Conservation (phyloP, 2,888 invertebrate species). For the Limnephilus marmoratus region DNA sequence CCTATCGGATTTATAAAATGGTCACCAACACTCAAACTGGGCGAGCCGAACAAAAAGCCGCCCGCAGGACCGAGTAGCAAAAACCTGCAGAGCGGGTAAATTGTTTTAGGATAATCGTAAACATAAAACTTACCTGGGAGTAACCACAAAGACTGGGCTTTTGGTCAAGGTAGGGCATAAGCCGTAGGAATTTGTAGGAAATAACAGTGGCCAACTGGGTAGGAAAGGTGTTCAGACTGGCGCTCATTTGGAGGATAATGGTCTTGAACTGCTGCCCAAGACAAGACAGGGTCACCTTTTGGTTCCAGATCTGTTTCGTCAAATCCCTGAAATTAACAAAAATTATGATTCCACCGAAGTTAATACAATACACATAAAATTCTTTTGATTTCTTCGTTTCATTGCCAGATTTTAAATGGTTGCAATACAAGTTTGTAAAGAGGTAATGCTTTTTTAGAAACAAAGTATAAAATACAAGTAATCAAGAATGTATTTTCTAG, state of each 20-base stretch:
- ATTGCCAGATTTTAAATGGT: no score
- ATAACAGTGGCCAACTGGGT: not conserved
- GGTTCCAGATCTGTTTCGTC: slow-evolving; percentile 15
- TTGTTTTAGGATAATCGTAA: not conserved
- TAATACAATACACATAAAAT: not conserved
- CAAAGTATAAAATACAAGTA: no score
- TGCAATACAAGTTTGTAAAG: no score
- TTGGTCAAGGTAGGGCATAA: slow-evolving; percentile 36
- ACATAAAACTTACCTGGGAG: slow-evolving; percentile 36
- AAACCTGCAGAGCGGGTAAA: no score
- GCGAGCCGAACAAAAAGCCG: no score
- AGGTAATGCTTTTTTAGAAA: no score
- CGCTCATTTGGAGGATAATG: not conserved
- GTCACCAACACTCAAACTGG: no score
- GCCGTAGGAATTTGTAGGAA: not conserved
- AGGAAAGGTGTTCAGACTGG: not conserved
- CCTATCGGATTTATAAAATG: no score
- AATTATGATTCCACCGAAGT: not conserved
- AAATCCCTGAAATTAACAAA: slow-evolving; percentile 17
- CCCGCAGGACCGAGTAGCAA: no score
- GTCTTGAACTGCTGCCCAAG: slow-evolving; percentile 21
- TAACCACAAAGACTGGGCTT: slow-evolving; percentile 28
- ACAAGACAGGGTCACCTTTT: slow-evolving; percentile 25
- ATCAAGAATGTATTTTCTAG: no score
- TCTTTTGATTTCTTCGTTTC: no score